Conservation (phyloP, 2,113 vertebrate genomes). For the Cyprinodon brontotheroides region DNA sequence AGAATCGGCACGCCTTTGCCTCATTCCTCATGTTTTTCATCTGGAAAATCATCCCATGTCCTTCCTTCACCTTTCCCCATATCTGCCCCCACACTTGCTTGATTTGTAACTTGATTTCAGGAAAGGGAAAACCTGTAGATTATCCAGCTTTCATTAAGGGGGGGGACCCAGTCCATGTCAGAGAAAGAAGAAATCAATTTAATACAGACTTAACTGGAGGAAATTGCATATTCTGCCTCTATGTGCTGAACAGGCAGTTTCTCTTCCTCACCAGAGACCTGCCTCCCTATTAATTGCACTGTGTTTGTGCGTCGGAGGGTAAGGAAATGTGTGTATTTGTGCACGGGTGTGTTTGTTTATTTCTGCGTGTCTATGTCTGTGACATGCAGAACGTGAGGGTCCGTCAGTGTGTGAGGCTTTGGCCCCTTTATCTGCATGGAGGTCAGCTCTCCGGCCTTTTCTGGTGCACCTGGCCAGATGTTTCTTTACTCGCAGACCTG, state of each 20-base stretch:
- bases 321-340: constrained; percentile 48
- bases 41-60: constrained; percentile 73
- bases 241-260: constrained; percentile 85
- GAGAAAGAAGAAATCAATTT: constrained; percentile 87
- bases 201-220: constrained; percentile 86
- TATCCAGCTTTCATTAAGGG: constrained; percentile 80
- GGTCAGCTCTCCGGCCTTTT: constrained; percentile 62
- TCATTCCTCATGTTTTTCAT: constrained; percentile 69
- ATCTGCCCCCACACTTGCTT: constrained; percentile 72
- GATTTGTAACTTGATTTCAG: constrained; percentile 85
- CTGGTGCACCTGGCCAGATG: constrained; percentile 44
- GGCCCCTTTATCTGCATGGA: constrained; percentile 51
- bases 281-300: constrained; percentile 84
- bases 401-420: constrained; percentile 31
- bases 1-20: constrained; percentile 43
- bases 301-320: constrained; percentile 67
- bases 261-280: constrained; percentile 80
- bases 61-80: constrained; percentile 74
- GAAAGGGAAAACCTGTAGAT: constrained; percentile 82
- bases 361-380: constrained; percentile 48
- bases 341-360: constrained; percentile 52
- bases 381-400: constrained; percentile 29
- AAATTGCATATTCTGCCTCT: constrained; percentile 85
- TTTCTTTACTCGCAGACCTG: constrained; percentile 45
- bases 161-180: constrained; percentile 76